Conservation (phyloP, 2,113 vertebrate genomes). For the Romanogobio albipinnatus region DNA sequence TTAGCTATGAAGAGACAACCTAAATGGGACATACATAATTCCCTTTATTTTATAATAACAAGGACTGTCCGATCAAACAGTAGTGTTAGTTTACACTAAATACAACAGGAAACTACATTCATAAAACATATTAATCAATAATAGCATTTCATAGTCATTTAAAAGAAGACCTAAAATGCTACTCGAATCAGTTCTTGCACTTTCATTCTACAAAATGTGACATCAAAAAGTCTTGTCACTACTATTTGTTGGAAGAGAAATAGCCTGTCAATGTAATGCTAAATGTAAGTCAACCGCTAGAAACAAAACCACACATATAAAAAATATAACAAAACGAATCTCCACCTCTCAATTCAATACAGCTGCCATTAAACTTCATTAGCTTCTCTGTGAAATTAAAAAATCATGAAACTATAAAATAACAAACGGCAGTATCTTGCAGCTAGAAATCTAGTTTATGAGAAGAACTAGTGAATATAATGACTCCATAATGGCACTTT, state of each 20-base stretch:
- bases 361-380: conserved; percentile 20
- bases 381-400: conserved; percentile 2
- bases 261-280: neutral
- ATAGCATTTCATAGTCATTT: neutral
- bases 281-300: neutral
- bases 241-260: neutral
- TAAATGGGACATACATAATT: too few species aligned
- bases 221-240: neutral
- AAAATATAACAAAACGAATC: neutral
- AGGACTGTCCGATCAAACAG: too few species aligned
- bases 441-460: neutral
- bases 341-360: neutral
- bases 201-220: too few species aligned
- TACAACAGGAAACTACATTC: too few species aligned
- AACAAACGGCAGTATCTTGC: neutral
- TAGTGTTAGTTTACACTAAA: neutral
- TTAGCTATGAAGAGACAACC: too few species aligned
- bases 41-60: too few species aligned
- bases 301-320: neutral
- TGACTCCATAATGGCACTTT: conserved; percentile 20
- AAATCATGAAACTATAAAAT: neutral
- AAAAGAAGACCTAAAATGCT: neutral
- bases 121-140: neutral
- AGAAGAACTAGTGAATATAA: conserved; percentile 11
- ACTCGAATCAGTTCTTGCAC: neutral